Evolutionary conservation across 1,140 invertebrate genomes (phyloP).

Genomic region (Euglossa dilemma): DNA sequence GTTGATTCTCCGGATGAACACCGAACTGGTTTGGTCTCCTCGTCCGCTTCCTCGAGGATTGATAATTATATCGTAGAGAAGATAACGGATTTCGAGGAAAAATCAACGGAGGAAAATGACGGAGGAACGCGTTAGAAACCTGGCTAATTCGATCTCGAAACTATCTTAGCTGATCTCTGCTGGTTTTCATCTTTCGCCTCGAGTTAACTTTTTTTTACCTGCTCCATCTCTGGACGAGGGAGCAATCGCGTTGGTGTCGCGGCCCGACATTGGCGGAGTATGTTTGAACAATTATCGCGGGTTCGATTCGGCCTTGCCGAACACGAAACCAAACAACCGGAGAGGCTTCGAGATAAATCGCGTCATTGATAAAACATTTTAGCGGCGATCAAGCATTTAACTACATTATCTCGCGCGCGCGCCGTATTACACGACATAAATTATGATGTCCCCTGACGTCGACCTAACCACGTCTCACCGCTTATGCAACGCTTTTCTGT

Average conservation of each 20-base stretch:
- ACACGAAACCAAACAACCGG: background rate
- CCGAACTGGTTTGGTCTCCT: too few species aligned
- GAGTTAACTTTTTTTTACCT: background rate
- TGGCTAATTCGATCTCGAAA: background rate
- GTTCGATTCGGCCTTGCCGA: background rate
- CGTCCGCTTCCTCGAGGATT: background rate
- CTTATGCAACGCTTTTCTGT: conserved; percentile 21
- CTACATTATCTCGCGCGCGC: background rate
- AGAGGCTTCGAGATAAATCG: background rate
- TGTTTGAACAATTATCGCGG: background rate
- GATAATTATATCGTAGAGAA: conserved; percentile 10
- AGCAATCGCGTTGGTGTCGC: too few species aligned
- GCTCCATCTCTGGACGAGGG: too few species aligned
- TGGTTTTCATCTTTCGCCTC: background rate
- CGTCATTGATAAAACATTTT: conserved; percentile 26
- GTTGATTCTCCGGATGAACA: too few species aligned
- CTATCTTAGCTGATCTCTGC: too few species aligned
- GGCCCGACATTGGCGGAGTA: background rate
- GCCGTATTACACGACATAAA: conserved; percentile 13
- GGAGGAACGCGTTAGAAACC: background rate
- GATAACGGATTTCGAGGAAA: background rate
- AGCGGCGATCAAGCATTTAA: conserved; percentile 8
- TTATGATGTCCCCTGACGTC: conserved; percentile 6
- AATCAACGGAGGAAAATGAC: too few species aligned
- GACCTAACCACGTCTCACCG: background rate